Base-by-base conservation (phyloP, 2,888 invertebrate species). In the Andrena marginata region DNA sequence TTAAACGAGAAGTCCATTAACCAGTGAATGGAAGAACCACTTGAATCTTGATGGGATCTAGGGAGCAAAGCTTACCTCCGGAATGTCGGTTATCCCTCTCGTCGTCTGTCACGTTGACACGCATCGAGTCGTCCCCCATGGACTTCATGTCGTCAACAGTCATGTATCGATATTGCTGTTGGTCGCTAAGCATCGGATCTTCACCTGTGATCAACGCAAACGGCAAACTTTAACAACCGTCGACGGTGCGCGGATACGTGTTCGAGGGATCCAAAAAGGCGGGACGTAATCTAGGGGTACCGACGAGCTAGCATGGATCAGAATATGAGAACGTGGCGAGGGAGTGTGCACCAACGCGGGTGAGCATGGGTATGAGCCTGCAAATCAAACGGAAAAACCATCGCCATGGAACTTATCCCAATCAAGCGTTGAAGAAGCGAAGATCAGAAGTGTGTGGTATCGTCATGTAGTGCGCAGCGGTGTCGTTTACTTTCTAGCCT, bases 101-200 rank as follows among this genome's bases (percentile, higher is more conserved):
- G 92, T 98, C 98, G 89, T 98, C 96, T 2, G 98, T 98, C 26
- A 98, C 98, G 94, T 98, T 98, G 88, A 98, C 98, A 23, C 98
- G 98, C 87, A 98, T 94, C 13, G 98, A 98, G 94, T 98, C 98
- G 93, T 98, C 98, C 81, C 98, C 98, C 86, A 98, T 95, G 8
- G 98, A 98, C 95, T 98, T 98, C 98, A 98, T 98, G 93, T 99
- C 98, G 93, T 99, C 98, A 85, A 98, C 98, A 78, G 98, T 98
- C 94, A 99, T 95, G 95, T 98, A 98, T 84, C 98, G 96, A 94
- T 98, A 98, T 48, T 97, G 97, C 93, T 97, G 97, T 80, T 95
- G 95, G 94, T 98, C 98, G 90, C 97, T 98, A 89, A 98, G 95
- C 94, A 98, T 97, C 77, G 97, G 97, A 94, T 98, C 98, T 95